Conservation (phyloP, 1,140 invertebrate species). For the Penaeus chinensis region DNA sequence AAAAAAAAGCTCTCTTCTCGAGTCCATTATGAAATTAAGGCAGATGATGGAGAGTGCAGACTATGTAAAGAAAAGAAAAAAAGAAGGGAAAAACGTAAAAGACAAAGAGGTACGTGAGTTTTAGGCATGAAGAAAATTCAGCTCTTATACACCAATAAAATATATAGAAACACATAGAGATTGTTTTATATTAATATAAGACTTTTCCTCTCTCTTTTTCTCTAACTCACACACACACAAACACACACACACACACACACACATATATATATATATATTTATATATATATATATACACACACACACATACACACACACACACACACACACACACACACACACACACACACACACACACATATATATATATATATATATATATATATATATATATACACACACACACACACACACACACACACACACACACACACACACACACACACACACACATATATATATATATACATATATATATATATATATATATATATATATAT, state of each 20-base stretch:
- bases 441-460: neutral
- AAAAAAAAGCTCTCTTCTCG: too few relatives aligned
- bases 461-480: constrained; percentile 8
- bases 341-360: neutral
- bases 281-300: constrained; percentile 8
- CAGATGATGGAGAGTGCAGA: too few relatives aligned
- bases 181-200: neutral
- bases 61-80: too few relatives aligned
- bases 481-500: neutral
- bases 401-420: neutral
- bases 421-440: neutral
- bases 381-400: constrained; percentile 4
- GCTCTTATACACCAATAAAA: too few relatives aligned
- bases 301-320: neutral
- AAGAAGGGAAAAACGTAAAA: too few relatives aligned
- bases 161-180: neutral
- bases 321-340: neutral
- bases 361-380: neutral
- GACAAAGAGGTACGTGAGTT: too few relatives aligned
- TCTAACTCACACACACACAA: neutral
- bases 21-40: too few relatives aligned
- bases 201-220: neutral
- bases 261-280: constrained; percentile 1
- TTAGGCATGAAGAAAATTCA: too few relatives aligned
- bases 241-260: neutral